A percentile compares a stretch with the other conserved stretches of the same genome.
Evolutionary conservation across 2,888 invertebrate species (phyloP).

Genomic region (Gandaritis pyraliata): DNA sequence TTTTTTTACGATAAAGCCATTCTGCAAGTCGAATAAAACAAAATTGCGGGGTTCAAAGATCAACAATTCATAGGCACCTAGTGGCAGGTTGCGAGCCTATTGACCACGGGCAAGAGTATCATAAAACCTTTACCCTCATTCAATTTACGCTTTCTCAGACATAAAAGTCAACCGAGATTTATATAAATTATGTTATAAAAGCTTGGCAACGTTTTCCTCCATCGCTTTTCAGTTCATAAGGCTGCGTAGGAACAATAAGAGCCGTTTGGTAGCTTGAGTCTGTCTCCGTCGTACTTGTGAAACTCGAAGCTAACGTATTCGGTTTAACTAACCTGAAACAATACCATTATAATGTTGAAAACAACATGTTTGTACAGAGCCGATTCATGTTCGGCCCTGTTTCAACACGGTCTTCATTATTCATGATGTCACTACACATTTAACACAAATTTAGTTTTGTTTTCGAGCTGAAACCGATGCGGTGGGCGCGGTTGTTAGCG

Average conservation of each 20-base stretch:
- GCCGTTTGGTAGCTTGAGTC: slow-evolving; percentile 28
- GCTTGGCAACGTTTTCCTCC: slow-evolving; percentile 32
- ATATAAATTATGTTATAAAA: slow-evolving; percentile 38
- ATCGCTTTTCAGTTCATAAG: slow-evolving; percentile 33
- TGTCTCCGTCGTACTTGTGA: slow-evolving; percentile 25
- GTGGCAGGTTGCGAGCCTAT: slow-evolving; percentile 35
- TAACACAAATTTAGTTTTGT: slow-evolving; percentile 62
- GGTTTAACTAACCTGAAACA: slow-evolving; percentile 61
- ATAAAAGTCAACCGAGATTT: slow-evolving; percentile 37
- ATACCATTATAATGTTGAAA: slow-evolving; percentile 65
- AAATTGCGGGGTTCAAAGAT: slow-evolving; percentile 33
- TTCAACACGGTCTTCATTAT: slow-evolving; percentile 63
- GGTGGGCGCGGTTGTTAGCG: slow-evolving; percentile 70
- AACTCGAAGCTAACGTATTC: slow-evolving; percentile 36
- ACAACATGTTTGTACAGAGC: slow-evolving; percentile 54
- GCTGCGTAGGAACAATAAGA: slow-evolving; percentile 29
- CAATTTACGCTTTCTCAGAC: slow-evolving; percentile 35
- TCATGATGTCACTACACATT: slow-evolving; percentile 64
- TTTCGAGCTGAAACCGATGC: slow-evolving; percentile 54
- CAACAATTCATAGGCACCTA: slow-evolving; percentile 35
- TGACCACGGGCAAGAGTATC: slow-evolving; percentile 35
- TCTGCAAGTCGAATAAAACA: slow-evolving; percentile 28
- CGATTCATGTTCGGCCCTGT: slow-evolving; percentile 41
- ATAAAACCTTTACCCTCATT: slow-evolving; percentile 39
- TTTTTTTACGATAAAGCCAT: slow-evolving; percentile 30